These are phyloP conservation scores for Apamea crenata DNA, from an alignment of 2,888 invertebrate genomes.

Conservation along the genomic window DNA sequence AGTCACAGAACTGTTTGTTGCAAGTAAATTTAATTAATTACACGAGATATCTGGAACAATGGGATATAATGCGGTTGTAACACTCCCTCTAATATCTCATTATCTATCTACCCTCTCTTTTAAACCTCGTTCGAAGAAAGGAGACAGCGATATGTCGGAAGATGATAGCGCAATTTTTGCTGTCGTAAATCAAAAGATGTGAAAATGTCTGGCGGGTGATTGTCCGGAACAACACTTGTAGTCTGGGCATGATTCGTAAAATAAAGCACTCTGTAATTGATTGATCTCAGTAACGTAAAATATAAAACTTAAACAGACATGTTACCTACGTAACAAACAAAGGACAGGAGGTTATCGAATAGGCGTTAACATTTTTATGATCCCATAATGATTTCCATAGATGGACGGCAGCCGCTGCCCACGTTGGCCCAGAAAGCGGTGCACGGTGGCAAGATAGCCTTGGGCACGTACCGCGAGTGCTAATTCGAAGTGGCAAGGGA, in stretches of 20 bases:
- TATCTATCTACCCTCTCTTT: slow-evolving; percentile 38
- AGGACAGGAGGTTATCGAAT: background rate
- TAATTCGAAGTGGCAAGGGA: too few species aligned
- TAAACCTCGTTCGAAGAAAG: background rate
- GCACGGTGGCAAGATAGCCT: background rate
- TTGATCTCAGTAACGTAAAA: slow-evolving; percentile 11
- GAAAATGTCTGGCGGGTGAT: slow-evolving; percentile 61
- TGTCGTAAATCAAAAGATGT: slow-evolving; percentile 71
- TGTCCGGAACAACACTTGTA: slow-evolving; percentile 52
- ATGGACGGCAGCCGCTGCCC: background rate
- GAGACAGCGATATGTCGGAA: slow-evolving; percentile 31
- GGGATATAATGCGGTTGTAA: slow-evolving; percentile 34
- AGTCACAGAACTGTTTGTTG: slow-evolving; percentile 57
- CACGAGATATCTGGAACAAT: slow-evolving; percentile 48
- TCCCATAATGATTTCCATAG: background rate
- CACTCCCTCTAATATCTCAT: slow-evolving; percentile 52
- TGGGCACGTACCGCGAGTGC: background rate
- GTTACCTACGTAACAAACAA: background rate
- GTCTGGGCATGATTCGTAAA: slow-evolving; percentile 31
- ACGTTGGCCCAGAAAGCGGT: background rate
- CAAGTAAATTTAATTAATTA: slow-evolving; percentile 63
- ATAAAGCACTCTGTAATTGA: slow-evolving; percentile 4
- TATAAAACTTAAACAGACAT: background rate
- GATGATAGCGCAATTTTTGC: slow-evolving; percentile 60
- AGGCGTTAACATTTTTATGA: background rate